A percentile compares a stretch with the other conserved stretches of the same genome.
These are phyloP conservation scores for Oxyruncus cristatus DNA, from an alignment of 2,113 vertebrate species.

Conservation along the genomic window DNA sequence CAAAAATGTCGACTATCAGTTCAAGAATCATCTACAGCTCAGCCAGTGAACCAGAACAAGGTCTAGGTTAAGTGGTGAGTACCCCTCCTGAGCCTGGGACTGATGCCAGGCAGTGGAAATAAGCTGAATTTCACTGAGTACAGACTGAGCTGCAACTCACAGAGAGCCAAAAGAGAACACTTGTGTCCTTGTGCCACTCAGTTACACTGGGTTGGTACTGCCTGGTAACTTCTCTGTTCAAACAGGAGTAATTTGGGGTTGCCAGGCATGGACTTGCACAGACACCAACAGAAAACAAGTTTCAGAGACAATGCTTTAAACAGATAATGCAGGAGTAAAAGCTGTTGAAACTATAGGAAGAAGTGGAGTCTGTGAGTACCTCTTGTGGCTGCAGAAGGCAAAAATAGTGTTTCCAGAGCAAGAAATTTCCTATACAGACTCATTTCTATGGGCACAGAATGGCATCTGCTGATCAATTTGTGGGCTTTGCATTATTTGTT, in stretches of 20 bases:
- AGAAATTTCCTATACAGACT: background rate
- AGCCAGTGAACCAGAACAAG: background rate
- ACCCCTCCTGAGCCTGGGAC: background rate
- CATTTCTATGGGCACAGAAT: background rate
- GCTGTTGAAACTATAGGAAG: background rate
- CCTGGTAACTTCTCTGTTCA: background rate
- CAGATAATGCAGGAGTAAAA: background rate
- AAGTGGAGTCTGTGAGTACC: conserved; percentile 32
- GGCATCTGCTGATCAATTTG: background rate
- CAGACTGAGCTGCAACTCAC: background rate
- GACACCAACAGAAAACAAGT: background rate
- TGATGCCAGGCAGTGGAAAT: background rate
- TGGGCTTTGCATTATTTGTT: background rate
- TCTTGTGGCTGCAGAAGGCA: conserved; percentile 44
- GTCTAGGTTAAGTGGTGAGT: background rate
- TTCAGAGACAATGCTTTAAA: background rate
- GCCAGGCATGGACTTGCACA: background rate
- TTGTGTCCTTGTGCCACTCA: background rate
- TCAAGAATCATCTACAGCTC: background rate
- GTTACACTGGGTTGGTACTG: background rate
- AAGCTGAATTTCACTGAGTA: background rate
- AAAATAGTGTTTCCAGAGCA: background rate
- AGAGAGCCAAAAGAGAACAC: background rate
- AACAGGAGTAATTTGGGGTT: background rate
- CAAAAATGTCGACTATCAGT: background rate